Evolutionary conservation across 2,797 vertebrate genomes (phyloP), one percentile per base, ranked within the genome.

Genomic region (Cynopterus sphinx): DNA sequence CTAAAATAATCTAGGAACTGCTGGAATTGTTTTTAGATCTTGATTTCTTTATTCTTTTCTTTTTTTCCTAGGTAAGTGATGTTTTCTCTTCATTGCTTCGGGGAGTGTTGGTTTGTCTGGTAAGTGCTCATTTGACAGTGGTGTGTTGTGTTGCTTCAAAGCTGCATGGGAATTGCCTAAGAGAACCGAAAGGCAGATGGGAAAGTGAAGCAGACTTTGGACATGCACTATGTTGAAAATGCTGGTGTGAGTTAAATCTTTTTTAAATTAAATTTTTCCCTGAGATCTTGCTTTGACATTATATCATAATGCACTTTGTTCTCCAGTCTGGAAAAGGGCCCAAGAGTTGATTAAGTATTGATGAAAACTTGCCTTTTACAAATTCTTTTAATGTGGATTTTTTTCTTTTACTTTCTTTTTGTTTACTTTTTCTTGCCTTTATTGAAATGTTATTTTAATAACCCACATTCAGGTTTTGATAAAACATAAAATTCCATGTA

Each of bases 41-140:
- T 97, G 90, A 85, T 85, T 57, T 24, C 36, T 94, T 46, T 51
- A 19, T 55, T 73, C 51, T 65, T 91, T 84, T 94, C 53, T 97
- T 92, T 71, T 57, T 63, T 97, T 97, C 85, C 90, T 96, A 99
- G 98, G 99, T 99, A 99, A 99, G 99, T 99, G 98, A 89, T 91
- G 74, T 94, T 98, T 98, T 93, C 97, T 94, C 89, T 97, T 98
- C 95, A 0, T 98, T 98, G 88, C 95, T 98, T 92, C 86, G 59
- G 93, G 91, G 96, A 82, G 2, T 59, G 7, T 96, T 97, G 94
- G 93, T 97, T 95, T 79, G 93, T 96, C 98, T 97, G 99, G 98
- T 99, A 98, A 99, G 98, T 98, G 98, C 61, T 97, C 31, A 57
- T 92, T 89, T 94, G 96, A 49, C 71, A 39, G 24, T 73, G 59